Conservation (phyloP, 2,888 invertebrate species). For the Ophraella communa region DNA sequence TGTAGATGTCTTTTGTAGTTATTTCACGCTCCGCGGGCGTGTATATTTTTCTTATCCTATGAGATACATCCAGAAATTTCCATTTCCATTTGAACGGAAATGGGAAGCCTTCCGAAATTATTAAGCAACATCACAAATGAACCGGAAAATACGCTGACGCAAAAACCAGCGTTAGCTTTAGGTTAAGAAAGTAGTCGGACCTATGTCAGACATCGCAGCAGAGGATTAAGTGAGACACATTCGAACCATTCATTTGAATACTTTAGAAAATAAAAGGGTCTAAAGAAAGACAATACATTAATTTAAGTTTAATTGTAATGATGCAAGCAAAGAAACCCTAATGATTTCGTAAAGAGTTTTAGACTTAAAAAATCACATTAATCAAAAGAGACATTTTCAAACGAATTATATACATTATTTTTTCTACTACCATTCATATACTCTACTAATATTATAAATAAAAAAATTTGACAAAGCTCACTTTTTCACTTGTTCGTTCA, state of each 20-base stretch:
- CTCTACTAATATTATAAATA: too few species aligned
- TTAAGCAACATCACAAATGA: neutral
- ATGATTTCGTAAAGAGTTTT: too few species aligned
- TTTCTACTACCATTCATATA: too few species aligned
- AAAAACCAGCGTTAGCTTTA: neutral
- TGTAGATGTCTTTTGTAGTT: constrained; percentile 8
- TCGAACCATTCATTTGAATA: neutral
- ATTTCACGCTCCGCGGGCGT: constrained; percentile 2
- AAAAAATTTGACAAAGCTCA: too few species aligned
- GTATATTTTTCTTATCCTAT: constrained; percentile 18
- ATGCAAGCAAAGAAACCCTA: too few species aligned
- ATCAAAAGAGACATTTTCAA: too few species aligned
- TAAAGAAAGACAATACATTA: too few species aligned
- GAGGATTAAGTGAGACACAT: neutral
- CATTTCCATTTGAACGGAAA: constrained; percentile 17
- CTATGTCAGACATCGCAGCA: neutral
- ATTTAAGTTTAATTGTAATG: too few species aligned
- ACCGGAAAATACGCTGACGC: neutral
- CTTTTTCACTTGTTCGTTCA: too few species aligned
- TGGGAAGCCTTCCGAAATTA: constrained; percentile 10
- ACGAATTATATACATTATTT: too few species aligned
- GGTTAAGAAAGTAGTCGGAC: neutral
- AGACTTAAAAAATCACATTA: too few species aligned
- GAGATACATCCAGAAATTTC: constrained; percentile 14
- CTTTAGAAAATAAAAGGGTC: too few species aligned